phyloP scores from a whole-genome alignment of 1,140 invertebrate genomes.

The Caenorhabditis latens region DNA sequence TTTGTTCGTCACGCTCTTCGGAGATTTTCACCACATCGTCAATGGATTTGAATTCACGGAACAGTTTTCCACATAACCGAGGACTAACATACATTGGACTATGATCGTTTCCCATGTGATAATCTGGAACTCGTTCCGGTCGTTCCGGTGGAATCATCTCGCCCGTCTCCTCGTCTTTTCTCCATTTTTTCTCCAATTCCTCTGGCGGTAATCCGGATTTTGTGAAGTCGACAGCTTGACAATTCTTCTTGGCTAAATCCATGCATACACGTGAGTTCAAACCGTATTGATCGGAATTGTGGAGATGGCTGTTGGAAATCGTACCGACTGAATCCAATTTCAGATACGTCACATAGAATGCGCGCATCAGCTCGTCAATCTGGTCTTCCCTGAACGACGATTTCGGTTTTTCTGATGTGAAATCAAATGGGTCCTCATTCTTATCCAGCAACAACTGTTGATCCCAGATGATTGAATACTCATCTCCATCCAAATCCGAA shows the following conservation, averaged over 20 bases:
- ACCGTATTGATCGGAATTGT: constrained; percentile 67
- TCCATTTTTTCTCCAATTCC: constrained; percentile 58
- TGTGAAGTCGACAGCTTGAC: constrained; percentile 73
- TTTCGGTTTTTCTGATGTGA: constrained; percentile 60
- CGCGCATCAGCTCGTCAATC: constrained; percentile 63
- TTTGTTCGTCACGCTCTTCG: constrained; percentile 66
- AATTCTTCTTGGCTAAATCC: constrained; percentile 70
- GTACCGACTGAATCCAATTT: constrained; percentile 71
- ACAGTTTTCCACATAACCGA: constrained; percentile 37
- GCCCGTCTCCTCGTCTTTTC: constrained; percentile 44
- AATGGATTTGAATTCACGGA: constrained; percentile 49
- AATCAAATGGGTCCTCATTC: constrained; percentile 70
- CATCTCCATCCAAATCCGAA: constrained; percentile 77
- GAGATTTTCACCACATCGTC: constrained; percentile 60
- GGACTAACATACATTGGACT: constrained; percentile 68
- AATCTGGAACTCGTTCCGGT: constrained; percentile 70
- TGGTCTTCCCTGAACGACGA: constrained; percentile 13
- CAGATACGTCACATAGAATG: constrained; percentile 71
- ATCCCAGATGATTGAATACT: constrained; percentile 77
- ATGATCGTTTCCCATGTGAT: constrained; percentile 69
- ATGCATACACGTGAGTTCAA: constrained; percentile 64
- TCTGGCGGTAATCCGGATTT: constrained; percentile 70
- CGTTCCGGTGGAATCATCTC: constrained; percentile 64
- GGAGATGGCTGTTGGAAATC: constrained; percentile 70
- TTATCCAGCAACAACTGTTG: constrained; percentile 70